Evolutionary conservation across 2,797 vertebrate genomes (phyloP).

Genomic region (Macropodus opercularis): DNA sequence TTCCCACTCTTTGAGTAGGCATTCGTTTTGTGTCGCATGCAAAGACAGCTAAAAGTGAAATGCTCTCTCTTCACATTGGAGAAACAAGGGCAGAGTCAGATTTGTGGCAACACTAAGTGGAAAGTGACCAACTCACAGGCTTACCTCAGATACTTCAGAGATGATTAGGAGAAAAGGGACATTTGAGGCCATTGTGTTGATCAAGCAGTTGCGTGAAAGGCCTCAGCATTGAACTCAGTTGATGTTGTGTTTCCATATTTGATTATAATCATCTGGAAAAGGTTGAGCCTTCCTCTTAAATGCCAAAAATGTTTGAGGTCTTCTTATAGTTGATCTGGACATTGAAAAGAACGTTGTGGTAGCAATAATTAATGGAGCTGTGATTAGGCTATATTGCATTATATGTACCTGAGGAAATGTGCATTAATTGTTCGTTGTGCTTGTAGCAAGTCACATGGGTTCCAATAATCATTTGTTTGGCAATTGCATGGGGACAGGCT

Average conservation of each 20-base stretch:
- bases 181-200: constrained; percentile 56
- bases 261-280: constrained; percentile 43
- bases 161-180: constrained; percentile 70
- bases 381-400: constrained; percentile 71
- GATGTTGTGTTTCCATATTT: constrained; percentile 41
- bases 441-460: constrained; percentile 55
- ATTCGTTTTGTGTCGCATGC: constrained; percentile 69
- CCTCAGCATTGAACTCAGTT: constrained; percentile 44
- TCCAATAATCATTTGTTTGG: constrained; percentile 61
- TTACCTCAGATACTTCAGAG: constrained; percentile 75
- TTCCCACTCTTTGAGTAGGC: constrained; percentile 53
- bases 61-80: constrained; percentile 85
- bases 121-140: constrained; percentile 75
- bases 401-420: constrained; percentile 73
- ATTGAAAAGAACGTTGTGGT: constrained; percentile 64
- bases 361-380: constrained; percentile 81
- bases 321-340: constrained; percentile 68
- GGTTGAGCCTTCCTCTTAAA: constrained; percentile 60
- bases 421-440: constrained; percentile 74
- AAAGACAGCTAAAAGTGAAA: constrained; percentile 69
- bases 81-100: constrained; percentile 70
- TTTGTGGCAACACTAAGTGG: constrained; percentile 74
- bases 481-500: constrained; percentile 55
- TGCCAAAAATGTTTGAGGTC: constrained; percentile 66
- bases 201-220: constrained; percentile 57